Percentiles rank a stretch among this genome's conserved stretches.
Conservation (phyloP, 2,113 vertebrate genomes). For the Ophthalmolycus amberensis region DNA sequence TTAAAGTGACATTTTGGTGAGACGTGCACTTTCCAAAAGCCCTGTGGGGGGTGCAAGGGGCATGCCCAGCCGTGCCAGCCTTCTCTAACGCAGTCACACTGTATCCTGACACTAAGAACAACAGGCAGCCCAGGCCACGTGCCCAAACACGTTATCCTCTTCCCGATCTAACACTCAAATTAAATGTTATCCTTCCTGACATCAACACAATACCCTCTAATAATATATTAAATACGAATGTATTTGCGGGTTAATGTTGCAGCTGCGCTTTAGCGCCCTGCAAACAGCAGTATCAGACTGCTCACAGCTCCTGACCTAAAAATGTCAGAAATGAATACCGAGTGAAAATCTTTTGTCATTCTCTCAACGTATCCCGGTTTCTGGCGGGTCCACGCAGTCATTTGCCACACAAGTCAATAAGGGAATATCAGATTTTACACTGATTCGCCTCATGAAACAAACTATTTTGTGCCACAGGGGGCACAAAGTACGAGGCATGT, state of each 20-base stretch:
- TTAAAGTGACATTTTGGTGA: conserved; percentile 76
- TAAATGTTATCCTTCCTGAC: conserved; percentile 53
- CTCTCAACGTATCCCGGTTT: neutral
- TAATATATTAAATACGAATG: neutral
- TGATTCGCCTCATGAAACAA: neutral
- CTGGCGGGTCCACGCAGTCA: neutral
- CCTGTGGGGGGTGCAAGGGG: conserved; percentile 66
- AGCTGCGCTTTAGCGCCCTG: conserved; percentile 40
- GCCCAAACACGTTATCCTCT: conserved; percentile 73
- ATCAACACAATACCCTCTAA: conserved; percentile 25
- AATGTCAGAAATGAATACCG: conserved; percentile 49
- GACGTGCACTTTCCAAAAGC: conserved; percentile 77
- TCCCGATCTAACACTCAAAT: conserved; percentile 56
- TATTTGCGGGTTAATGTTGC: conserved; percentile 53
- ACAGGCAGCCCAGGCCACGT: conserved; percentile 65
- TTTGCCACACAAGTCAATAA: neutral
- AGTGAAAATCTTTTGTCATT: neutral
- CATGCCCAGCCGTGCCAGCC: conserved; percentile 63
- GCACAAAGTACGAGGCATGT: neutral
- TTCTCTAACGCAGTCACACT: conserved; percentile 45
- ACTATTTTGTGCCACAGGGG: neutral
- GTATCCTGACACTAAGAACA: conserved; percentile 67
- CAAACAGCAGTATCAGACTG: conserved; percentile 39
- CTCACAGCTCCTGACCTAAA: conserved; percentile 43
- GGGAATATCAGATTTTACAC: conserved; percentile 1